Evolutionary conservation across 2,888 invertebrate species (phyloP), one percentile per base, ranked within the genome.

Genomic region (Lagria hirta): DNA sequence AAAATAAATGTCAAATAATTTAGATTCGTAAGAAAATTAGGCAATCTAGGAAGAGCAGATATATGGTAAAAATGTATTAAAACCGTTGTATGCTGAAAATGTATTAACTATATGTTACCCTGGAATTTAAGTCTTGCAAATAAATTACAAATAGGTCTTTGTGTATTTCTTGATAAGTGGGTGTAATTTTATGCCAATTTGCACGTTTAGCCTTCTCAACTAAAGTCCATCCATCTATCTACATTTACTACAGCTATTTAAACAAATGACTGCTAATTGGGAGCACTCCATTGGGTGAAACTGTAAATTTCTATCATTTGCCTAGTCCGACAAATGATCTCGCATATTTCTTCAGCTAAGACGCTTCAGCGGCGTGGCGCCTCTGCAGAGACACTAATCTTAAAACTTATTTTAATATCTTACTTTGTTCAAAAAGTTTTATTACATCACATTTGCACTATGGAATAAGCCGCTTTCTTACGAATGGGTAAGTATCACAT

Each of bases 221-320:
- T 33, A 24, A 21, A 46, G 50, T 52, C 52, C 51, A 55, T 63
- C 58, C 61, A 62, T 62, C 64, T 58, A 58, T 58, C 58, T 57
- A 60, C 63, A 64, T 60, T 65, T 65, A 66, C 62, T 66, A 61
- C 65, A 64, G 66, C 61, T 58, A 68, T 67, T 68, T 68, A 62
- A 53, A 61, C 62, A 65, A 68, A 68, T 64, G 60, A 52, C 61
- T 57, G 60, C 65, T 65, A 68, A 67, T 67, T 64, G 63, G 57
- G 54, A 58, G 51, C 55, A 57, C 56, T 48, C 51, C 57, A 51
- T 54, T 58, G 60, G 49, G 48, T 55, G 57, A 56, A 53, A 55
- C 58, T 60, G 51, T 46, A 58, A 58, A 61, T 62, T n/a, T 61
- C 58, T 58, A 60, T 60, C 62, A 64, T 64, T 65, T 52, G 44